Base-by-base conservation (phyloP, 2,797 vertebrate species). In the Anniella stebbinsi region DNA sequence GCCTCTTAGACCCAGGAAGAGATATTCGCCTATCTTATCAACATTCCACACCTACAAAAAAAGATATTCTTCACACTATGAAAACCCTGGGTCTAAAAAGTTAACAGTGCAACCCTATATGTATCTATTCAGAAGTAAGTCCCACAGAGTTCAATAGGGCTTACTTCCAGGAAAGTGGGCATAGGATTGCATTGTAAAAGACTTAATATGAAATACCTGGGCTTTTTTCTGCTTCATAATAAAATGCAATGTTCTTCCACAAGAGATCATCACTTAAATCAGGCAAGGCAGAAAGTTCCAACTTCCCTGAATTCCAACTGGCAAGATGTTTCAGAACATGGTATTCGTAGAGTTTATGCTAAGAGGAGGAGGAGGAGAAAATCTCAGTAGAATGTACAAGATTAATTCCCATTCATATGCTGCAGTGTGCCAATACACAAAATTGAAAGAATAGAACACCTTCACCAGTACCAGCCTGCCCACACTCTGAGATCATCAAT, bases 191-290 rank as follows among this genome's bases (percentile, higher is more conserved):
- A 63, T 18, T 63, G 15, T 82, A n/a, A 85, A 86, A 72, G 5
- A 60, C 18, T 84, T 70, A 72, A 67, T 6, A 23, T 36, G 45
- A 89, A 91, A 3, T 96, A 97, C 96, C 96, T 94, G 92, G 63
- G 25, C 41, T 12, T 41, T 89, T 91, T 92, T 96, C 95, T 82
- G 89, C 92, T 95, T 95, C 96, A 92, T 90, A 97, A 88, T 95
- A 97, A 92, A 94, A 96, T 76, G 89, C 93, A 90, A 97, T 94
- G 87, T 96, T 97, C 92, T 94, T 96, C 90, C 96, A 93, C 72
- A 97, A 91, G 87, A 93, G 80, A 63, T 91, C 84, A 95, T 97
- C 97, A 91, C 18, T 94, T 93, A 96, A 90, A 89, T 97, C 96
- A 45, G 91, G 93, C 89, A 97, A 84, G 83, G 96, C 63, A 91